Percentiles rank a stretch among this genome's conserved stretches.
These are phyloP conservation scores for Tupiocoris notatus DNA, from an alignment of 2,888 invertebrate species.

Conservation along the genomic window DNA sequence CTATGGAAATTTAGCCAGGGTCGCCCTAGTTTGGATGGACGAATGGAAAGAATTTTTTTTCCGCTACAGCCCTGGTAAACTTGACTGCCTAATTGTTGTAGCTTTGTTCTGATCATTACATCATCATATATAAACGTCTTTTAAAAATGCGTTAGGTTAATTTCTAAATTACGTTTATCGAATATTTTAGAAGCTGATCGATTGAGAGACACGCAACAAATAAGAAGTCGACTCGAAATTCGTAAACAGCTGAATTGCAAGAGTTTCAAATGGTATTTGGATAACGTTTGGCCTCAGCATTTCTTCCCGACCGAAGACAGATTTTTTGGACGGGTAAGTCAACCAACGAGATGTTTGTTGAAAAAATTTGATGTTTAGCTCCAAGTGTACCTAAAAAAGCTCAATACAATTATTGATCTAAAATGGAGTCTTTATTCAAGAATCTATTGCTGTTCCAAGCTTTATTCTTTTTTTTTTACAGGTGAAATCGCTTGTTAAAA, in stretches of 20 bases:
- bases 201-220: slow-evolving; percentile 62
- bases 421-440: no score
- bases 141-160: no score
- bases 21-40: slow-evolving; percentile 97
- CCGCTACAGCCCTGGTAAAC: slow-evolving; percentile 69
- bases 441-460: no score
- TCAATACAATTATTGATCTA: no score
- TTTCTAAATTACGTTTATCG: no score
- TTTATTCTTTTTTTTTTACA: no score
- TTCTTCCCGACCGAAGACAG: slow-evolving; percentile 86
- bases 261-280: slow-evolving; percentile 85
- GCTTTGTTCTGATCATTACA: no score
- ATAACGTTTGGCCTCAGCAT: slow-evolving; percentile 93
- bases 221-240: slow-evolving; percentile 65
- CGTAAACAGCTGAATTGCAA: slow-evolving; percentile 52
- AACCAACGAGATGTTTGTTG: neutral
- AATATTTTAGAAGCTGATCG: slow-evolving; percentile 63
- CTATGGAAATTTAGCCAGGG: slow-evolving; percentile 85
- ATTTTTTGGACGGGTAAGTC: slow-evolving; percentile 81
- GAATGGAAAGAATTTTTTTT: slow-evolving; percentile 92
- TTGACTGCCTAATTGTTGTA: no score
- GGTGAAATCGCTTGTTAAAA: slow-evolving; percentile 59
- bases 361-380: no score
- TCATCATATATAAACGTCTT: no score
- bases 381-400: no score